Evolutionary conservation across 2,888 invertebrate genomes (phyloP), one percentile per base, ranked within the genome.

Genomic region (Xanthorhoe spadicearia): DNA sequence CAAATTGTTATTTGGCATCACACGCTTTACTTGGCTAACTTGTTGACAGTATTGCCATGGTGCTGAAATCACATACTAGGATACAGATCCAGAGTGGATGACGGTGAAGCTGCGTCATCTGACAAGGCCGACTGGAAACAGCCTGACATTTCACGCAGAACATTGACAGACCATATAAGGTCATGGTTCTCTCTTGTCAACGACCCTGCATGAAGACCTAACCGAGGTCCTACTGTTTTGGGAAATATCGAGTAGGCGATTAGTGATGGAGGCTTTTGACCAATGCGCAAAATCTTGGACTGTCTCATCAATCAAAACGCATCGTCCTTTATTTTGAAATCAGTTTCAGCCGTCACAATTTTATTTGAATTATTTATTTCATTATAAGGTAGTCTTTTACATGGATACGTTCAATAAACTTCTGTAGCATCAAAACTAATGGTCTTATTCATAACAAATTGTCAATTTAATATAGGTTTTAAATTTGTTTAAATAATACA

Each of bases 41-140:
- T 38, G 9, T 59, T 59, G 32, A 15, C n/a, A 49, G 28, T 17
- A 23, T 54, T 23, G n/a, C n/a, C 32, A 4, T 28, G 56, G n/a
- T 51, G 43, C 51, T 59, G 38, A 51, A 59, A 23, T 43, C 9
- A 19, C 10, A 7, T 58, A 35, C 38, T 32, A 23, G 59, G 23
- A 13, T 7, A 19, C 23, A 43, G n/a, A n/a, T n/a, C n/a, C n/a
- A 43, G 19, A 48, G 18, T 51, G 51, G 77, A 75, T 74, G 75
- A 75, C 63, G 53, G 18, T 65, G 63, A 57, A 66, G 66, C 65
- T 68, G 61, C 69, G 59, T 72, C 74, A 77, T 74, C 74, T 72
- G 55, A 28, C 74, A 68, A 77, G 74, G 77, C 69, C 73, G 67
- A 68, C 64, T 71, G 58, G 61, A 61, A 67, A 59, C 59, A 15